Percentiles rank a stretch among this genome's conserved stretches.
These are phyloP conservation scores for Eupeodes latifasciatus DNA, from an alignment of 2,888 invertebrate species.

Conservation along the genomic window DNA sequence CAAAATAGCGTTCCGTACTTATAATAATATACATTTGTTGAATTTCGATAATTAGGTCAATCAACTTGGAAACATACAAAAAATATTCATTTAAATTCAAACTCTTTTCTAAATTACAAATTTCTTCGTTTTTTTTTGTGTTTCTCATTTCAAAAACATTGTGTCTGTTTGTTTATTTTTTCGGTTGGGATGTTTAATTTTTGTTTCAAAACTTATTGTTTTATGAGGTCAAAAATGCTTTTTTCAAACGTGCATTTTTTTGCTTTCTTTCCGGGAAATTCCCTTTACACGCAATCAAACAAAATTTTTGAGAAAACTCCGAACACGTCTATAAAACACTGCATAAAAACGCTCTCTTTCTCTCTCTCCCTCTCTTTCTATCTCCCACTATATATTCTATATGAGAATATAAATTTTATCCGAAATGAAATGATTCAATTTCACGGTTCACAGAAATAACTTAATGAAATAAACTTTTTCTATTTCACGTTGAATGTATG, in stretches of 20 bases:
- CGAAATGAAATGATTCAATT: slow-evolving; percentile 74
- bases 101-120: slow-evolving; percentile 64
- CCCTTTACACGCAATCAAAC: slow-evolving; percentile 61
- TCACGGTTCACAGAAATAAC: slow-evolving; percentile 75
- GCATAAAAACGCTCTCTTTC: slow-evolving; percentile 46
- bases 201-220: slow-evolving; percentile 13
- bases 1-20: background rate
- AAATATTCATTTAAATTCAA: slow-evolving; percentile 2
- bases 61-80: slow-evolving; percentile 38
- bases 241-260: slow-evolving; percentile 50
- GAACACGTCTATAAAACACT: slow-evolving; percentile 53
- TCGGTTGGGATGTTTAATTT: background rate
- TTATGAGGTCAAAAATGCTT: slow-evolving; percentile 26
- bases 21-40: background rate
- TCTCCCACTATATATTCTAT: background rate
- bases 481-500: slow-evolving; percentile 44
- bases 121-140: slow-evolving; percentile 10
- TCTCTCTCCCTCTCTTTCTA: slow-evolving; percentile 17
- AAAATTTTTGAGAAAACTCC: slow-evolving; percentile 6
- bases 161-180: slow-evolving; percentile 8
- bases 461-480: slow-evolving; percentile 73
- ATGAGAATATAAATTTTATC: slow-evolving; percentile 30
- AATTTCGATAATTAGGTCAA: slow-evolving; percentile 42
- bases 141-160: slow-evolving; percentile 21
- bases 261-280: slow-evolving; percentile 65